These are phyloP conservation scores for Triplophysa dalaica DNA, from an alignment of 2,113 vertebrate species.

Conservation along the genomic window DNA sequence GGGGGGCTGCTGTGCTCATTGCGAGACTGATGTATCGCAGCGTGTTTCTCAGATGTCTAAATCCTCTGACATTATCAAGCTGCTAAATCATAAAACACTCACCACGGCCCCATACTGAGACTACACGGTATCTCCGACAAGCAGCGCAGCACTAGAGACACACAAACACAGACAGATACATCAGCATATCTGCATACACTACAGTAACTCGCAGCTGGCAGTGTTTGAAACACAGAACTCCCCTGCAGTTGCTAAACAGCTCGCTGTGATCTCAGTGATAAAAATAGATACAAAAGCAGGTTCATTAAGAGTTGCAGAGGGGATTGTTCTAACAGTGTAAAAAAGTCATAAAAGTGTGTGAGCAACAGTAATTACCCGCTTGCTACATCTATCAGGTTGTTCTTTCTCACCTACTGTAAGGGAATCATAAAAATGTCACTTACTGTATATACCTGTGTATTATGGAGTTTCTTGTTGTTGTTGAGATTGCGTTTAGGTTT, in stretches of 20 bases:
- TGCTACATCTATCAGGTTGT: background rate
- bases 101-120: constrained; percentile 4
- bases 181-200: background rate
- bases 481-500: no score
- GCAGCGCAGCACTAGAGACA: constrained; percentile 4
- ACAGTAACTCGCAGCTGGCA: background rate
- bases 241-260: background rate
- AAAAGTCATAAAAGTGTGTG: constrained; percentile 19
- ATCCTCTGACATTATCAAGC: constrained; percentile 51
- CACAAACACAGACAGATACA: background rate
- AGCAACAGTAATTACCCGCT: constrained; percentile 11
- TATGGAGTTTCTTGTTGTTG: no score
- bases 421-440: background rate
- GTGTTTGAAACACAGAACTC: constrained; percentile 20
- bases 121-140: constrained; percentile 26
- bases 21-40: constrained; percentile 61
- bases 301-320: constrained; percentile 1
- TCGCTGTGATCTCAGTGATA: background rate
- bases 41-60: constrained; percentile 50
- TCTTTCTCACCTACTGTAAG: background rate
- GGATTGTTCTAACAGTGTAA: background rate
- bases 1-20: constrained; percentile 49
- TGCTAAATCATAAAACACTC: constrained; percentile 50
- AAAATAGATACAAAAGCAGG: background rate
- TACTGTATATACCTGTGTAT: background rate